Evolutionary conservation across 2,888 invertebrate genomes (phyloP).

Genomic region (Melanchra persicariae): DNA sequence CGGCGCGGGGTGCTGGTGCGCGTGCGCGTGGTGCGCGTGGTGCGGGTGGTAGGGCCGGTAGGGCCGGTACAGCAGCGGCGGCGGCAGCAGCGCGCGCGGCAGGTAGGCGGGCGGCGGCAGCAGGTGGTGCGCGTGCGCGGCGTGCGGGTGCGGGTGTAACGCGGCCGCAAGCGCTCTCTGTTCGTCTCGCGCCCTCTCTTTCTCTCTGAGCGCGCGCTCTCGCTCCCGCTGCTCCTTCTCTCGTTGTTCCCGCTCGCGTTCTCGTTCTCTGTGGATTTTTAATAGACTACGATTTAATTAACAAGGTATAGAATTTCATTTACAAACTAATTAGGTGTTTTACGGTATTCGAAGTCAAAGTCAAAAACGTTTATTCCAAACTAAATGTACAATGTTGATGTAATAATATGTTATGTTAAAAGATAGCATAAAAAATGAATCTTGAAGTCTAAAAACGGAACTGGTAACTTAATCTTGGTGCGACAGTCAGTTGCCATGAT

Average conservation of each 20-base stretch:
- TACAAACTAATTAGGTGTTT: background rate
- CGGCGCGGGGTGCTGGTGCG: slow-evolving; percentile 30
- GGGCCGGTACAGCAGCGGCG: slow-evolving; percentile 81
- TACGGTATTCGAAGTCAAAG: no score
- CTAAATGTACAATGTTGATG: no score
- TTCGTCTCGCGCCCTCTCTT: slow-evolving; percentile 76
- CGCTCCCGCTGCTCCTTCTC: slow-evolving; percentile 86
- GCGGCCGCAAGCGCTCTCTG: slow-evolving; percentile 66
- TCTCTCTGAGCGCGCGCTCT: slow-evolving; percentile 75
- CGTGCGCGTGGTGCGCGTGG: slow-evolving; percentile 43
- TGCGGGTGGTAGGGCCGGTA: slow-evolving; percentile 75
- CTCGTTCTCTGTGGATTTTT: slow-evolving; percentile 65
- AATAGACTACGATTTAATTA: slow-evolving; percentile 39
- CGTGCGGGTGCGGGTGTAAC: slow-evolving; percentile 66
- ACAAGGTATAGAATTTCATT: background rate
- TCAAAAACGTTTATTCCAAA: no score
- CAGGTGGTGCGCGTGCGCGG: slow-evolving; percentile 69
- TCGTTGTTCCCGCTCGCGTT: slow-evolving; percentile 79
- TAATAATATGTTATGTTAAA: no score
- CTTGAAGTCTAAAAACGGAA: no score
- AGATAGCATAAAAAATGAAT: no score
- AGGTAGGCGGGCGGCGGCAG: slow-evolving; percentile 73
- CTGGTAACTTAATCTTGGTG: no score
- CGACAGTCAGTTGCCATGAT: no score
- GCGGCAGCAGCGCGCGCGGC: slow-evolving; percentile 76